Conservation (phyloP, 2,113 vertebrate species). For the Shinisaurus crocodilurus region DNA sequence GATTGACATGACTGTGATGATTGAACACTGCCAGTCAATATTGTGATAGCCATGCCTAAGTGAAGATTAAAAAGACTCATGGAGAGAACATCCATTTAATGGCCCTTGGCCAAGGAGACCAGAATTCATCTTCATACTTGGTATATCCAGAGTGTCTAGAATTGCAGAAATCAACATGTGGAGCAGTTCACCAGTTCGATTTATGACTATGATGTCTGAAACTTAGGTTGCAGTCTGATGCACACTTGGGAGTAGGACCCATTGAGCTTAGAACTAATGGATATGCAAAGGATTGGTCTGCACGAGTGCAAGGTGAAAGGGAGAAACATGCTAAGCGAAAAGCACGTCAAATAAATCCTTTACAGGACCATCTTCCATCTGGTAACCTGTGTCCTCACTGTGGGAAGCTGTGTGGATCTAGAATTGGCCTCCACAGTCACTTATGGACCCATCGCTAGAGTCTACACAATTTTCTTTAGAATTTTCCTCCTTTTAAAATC, state of each 20-base stretch:
- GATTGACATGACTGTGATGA: slow-evolving; percentile 3
- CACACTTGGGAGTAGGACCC: not conserved
- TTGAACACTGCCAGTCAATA: slow-evolving; percentile 11
- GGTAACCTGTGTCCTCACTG: too few species aligned
- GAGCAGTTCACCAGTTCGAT: not conserved
- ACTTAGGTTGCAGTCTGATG: not conserved
- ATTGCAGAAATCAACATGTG: not conserved
- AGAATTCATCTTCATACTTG: not conserved
- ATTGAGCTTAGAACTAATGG: not conserved
- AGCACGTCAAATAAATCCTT: too few species aligned
- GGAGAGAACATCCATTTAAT: slow-evolving; percentile 15
- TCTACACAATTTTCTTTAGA: too few species aligned
- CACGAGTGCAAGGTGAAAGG: too few species aligned
- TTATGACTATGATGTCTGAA: not conserved
- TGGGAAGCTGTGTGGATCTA: too few species aligned
- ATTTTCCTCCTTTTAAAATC: too few species aligned
- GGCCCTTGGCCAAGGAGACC: not conserved
- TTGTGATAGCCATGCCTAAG: slow-evolving; percentile 14
- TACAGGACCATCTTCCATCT: too few species aligned
- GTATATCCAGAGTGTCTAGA: not conserved
- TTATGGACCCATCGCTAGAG: too few species aligned
- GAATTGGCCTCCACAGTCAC: too few species aligned
- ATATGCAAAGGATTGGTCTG: not conserved
- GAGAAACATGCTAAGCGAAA: too few species aligned
- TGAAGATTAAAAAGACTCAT: slow-evolving; percentile 13